Evolutionary conservation across 1,140 invertebrate species (phyloP).

Genomic region (Caerostris extrusa): DNA sequence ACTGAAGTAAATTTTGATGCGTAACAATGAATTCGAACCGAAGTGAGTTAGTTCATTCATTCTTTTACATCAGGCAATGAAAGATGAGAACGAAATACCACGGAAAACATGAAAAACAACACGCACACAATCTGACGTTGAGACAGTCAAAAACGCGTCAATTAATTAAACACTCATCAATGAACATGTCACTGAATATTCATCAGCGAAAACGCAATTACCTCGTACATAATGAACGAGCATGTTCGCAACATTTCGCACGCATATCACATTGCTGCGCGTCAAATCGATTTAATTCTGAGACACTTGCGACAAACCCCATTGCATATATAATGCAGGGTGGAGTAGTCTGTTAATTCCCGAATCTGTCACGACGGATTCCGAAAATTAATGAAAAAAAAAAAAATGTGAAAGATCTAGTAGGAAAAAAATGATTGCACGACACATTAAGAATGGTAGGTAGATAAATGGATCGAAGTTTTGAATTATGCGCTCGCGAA

Average conservation of each 20-base stretch:
- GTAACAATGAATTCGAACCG: no score
- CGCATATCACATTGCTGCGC: neutral
- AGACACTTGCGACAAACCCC: neutral
- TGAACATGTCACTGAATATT: neutral
- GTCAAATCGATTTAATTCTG: neutral
- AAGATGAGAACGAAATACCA: no score
- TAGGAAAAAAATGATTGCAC: no score
- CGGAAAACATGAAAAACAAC: no score
- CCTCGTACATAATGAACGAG: neutral
- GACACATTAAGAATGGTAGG: neutral
- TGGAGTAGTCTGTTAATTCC: slow-evolving; percentile 6
- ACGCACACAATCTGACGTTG: no score
- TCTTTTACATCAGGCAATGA: no score
- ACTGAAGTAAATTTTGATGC: no score
- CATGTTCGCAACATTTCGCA: neutral
- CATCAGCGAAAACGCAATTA: neutral
- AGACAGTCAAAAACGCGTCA: neutral
- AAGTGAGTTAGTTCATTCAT: no score
- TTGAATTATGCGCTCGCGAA: neutral
- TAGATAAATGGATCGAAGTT: neutral
- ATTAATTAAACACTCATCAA: neutral
- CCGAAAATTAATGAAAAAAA: slow-evolving; percentile 18
- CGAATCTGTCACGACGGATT: slow-evolving; percentile 15
- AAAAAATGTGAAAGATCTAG: no score
- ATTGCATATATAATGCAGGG: slow-evolving; percentile 22